These are phyloP conservation scores for Poliocrania exsul DNA, from an alignment of 2,797 vertebrate species.

Conservation along the genomic window DNA sequence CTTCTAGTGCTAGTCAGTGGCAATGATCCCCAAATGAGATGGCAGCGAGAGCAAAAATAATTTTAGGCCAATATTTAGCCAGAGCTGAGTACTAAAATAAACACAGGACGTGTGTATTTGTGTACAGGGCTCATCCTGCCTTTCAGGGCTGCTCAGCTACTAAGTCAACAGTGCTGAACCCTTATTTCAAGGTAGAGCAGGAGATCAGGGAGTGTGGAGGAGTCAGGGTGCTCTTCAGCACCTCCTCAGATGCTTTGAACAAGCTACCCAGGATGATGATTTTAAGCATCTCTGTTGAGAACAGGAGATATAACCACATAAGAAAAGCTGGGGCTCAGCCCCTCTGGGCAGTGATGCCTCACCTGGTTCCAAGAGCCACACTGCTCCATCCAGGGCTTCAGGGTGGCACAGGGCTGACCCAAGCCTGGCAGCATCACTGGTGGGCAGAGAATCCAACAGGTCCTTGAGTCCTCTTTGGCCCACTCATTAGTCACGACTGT, in stretches of 20 bases:
- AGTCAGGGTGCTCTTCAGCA: not conserved
- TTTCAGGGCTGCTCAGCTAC: not conserved
- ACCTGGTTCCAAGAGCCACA: not conserved
- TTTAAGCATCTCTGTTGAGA: not conserved
- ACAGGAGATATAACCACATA: not conserved
- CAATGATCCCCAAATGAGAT: not conserved
- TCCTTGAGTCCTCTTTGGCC: not conserved
- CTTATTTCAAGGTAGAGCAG: not conserved
- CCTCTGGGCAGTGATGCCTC: not conserved
- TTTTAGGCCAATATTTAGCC: not conserved
- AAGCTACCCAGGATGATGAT: fast-evolving
- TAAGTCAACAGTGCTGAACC: not conserved
- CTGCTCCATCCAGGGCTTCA: not conserved
- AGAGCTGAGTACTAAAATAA: not conserved
- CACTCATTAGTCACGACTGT: not conserved
- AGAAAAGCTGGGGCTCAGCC: not conserved
- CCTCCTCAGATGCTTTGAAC: fast-evolving
- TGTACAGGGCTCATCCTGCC: not conserved
- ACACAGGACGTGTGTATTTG: not conserved
- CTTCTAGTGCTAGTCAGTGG: not conserved
- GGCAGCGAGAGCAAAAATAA: not conserved
- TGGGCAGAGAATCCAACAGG: not conserved
- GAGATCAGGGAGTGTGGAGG: not conserved
- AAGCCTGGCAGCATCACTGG: not conserved
- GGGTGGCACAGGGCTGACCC: not conserved